Evolutionary conservation across 2,113 vertebrate genomes (phyloP).

Genomic region (Promerops cafer): DNA sequence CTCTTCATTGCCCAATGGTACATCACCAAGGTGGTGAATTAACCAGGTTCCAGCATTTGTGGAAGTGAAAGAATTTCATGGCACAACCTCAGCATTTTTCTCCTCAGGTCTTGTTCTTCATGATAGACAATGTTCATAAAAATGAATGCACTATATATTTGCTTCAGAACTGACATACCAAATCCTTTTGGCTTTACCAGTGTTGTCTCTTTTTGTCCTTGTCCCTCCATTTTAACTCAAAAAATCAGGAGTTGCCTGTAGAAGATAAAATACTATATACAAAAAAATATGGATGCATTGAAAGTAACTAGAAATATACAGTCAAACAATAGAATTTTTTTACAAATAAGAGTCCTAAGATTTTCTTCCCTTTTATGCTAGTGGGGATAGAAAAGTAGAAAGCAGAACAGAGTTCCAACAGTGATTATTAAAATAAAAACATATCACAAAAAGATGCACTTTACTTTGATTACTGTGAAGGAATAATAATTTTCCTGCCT

Average conservation of each 20-base stretch:
- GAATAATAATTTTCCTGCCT: background rate
- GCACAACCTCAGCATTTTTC: background rate
- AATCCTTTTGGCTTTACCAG: background rate
- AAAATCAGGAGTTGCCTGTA: background rate
- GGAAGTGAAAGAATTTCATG: background rate
- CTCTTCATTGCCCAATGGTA: accelerated
- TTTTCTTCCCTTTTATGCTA: background rate
- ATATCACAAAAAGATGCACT: background rate
- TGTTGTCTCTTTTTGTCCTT: background rate
- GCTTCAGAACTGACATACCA: background rate
- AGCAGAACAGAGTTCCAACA: background rate
- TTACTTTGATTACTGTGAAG: background rate
- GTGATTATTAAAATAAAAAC: background rate
- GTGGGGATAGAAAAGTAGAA: background rate
- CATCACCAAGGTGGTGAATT: background rate
- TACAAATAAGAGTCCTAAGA: background rate
- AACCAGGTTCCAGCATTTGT: background rate
- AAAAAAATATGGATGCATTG: background rate
- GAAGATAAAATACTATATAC: background rate
- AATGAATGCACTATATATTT: background rate
- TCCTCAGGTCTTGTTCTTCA: background rate
- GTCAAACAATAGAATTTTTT: background rate
- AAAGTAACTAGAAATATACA: background rate
- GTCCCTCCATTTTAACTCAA: background rate
- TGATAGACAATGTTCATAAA: background rate